phyloP scores from a whole-genome alignment of 2,888 invertebrate genomes.

The Dynastes maya region DNA sequence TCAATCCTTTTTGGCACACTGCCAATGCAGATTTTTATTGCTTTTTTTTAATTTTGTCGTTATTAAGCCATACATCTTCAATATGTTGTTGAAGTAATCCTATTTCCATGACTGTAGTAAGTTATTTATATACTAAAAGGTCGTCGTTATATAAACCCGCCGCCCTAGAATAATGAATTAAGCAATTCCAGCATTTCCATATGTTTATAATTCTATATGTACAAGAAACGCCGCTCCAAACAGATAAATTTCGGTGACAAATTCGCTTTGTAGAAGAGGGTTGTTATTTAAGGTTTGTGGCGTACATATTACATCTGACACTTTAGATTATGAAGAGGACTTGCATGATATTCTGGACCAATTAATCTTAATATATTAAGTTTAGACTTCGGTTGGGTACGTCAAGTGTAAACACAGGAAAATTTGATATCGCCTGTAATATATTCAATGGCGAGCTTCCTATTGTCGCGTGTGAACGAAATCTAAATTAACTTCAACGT shows the following conservation, averaged over 20 bases:
- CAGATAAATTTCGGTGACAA: slow-evolving; percentile 16
- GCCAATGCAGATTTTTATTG: too few relatives aligned
- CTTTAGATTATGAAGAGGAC: slow-evolving; percentile 4
- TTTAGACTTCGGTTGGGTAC: slow-evolving; percentile 14
- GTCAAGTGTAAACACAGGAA: not conserved
- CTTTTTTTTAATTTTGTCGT: too few relatives aligned
- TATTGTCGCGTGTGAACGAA: not conserved
- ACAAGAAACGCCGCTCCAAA: not conserved
- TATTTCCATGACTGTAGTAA: too few relatives aligned
- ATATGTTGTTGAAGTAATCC: too few relatives aligned
- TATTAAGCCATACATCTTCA: too few relatives aligned
- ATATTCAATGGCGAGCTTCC: not conserved
- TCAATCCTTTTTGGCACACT: too few relatives aligned
- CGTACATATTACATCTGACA: not conserved
- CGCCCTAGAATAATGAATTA: too few relatives aligned
- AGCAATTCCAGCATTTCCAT: too few relatives aligned
- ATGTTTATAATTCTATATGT: too few relatives aligned
- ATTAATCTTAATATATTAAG: slow-evolving; percentile 23
- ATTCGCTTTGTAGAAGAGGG: slow-evolving; percentile 9
- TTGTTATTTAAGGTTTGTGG: not conserved
- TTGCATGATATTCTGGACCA: not conserved
- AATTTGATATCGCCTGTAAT: not conserved
- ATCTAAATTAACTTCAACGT: slow-evolving; percentile 6
- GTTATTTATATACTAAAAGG: too few relatives aligned
- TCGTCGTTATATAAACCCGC: too few relatives aligned